These are phyloP conservation scores for Aplidium turbinatum DNA, from an alignment of 23 tunicate species.

Conservation along the genomic window DNA sequence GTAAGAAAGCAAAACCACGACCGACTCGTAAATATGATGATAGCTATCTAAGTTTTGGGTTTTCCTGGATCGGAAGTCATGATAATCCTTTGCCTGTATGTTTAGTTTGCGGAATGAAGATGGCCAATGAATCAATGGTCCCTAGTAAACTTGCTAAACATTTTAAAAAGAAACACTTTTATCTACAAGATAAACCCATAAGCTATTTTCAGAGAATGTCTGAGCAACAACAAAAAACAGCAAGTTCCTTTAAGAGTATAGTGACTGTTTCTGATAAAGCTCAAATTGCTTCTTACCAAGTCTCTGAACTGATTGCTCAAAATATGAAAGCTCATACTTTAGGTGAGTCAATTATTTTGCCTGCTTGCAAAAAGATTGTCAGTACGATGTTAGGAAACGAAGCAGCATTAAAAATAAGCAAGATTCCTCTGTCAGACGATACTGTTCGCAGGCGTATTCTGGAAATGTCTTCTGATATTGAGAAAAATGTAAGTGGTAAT, in stretches of 20 bases:
- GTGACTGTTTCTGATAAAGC: constrained; percentile 20
- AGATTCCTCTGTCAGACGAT: constrained; percentile 7
- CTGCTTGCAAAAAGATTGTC: too few species aligned
- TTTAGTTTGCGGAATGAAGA: constrained; percentile 10
- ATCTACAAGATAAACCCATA: constrained; percentile 13
- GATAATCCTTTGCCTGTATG: constrained; percentile 8
- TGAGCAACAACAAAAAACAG: constrained; percentile 9
- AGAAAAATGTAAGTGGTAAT: background rate
- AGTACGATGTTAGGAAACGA: constrained; percentile 9
- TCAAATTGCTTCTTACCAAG: constrained; percentile 10
- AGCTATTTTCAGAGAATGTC: constrained; percentile 5
- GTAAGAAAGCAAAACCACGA: constrained; percentile 19
- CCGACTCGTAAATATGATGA: constrained; percentile 7
- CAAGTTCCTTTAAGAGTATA: background rate
- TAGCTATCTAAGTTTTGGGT: background rate
- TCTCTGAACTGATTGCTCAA: constrained; percentile 20
- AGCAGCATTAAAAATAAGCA: constrained; percentile 8
- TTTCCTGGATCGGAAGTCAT: background rate
- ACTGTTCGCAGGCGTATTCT: constrained; percentile 3
- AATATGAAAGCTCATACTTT: constrained; percentile 20
- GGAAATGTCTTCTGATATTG: constrained; percentile 15
- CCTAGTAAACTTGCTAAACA: constrained; percentile 21
- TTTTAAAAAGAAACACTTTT: constrained; percentile 11
- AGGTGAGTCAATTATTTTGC: too few species aligned
- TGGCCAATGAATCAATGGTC: constrained; percentile 11